Evolutionary conservation across 2,797 vertebrate genomes (phyloP), one percentile per base, ranked within the genome.

Genomic region (Rhinophrynus dorsalis): DNA sequence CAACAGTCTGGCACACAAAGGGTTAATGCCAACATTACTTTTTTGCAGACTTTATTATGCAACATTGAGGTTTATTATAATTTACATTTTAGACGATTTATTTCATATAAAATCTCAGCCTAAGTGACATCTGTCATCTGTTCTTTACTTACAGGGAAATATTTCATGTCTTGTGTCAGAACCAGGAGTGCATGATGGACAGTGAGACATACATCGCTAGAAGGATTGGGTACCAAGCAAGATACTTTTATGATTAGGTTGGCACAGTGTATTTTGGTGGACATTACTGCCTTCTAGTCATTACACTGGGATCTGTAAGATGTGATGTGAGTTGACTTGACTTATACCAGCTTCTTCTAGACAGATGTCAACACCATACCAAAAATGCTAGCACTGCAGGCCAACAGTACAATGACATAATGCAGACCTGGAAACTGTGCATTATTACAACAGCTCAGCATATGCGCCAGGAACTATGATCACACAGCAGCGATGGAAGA

Each of bases 341-440:
- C 60, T 57, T 13, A 20, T 32, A 71, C 42, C 54, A 57, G 59
- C 60, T 57, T 48, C 40, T 23, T 18, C 23, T 40, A 18, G 60
- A 57, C 59, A 63, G 29, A 71, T 63, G 59, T 47, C 59, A 71
- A 33, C 33, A 20, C 26, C 38, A 54, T 21, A n/a, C 23, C 24
- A 61, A 15, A 44, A 5, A 15, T 33, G 23, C 38, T 18, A 27
- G 20, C 23, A 38, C 21, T 29, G 13, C 12, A 17, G 50, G 42
- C 21, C 35, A 23, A 1, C 11, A 48, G 1, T 42, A 38, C 54
- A n/a, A 50, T 13, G 48, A 56, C 33, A 48, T 15, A 15, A 50
- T 29, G 42, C 6, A 1, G 2, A 35, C 20, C 21, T 35, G 3
- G 11, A 20, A 27, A 7, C 32, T 21, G 26, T 23, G 13, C 8